Base-by-base conservation (phyloP, 1,140 invertebrate species). In the Magallana ariakensis region DNA sequence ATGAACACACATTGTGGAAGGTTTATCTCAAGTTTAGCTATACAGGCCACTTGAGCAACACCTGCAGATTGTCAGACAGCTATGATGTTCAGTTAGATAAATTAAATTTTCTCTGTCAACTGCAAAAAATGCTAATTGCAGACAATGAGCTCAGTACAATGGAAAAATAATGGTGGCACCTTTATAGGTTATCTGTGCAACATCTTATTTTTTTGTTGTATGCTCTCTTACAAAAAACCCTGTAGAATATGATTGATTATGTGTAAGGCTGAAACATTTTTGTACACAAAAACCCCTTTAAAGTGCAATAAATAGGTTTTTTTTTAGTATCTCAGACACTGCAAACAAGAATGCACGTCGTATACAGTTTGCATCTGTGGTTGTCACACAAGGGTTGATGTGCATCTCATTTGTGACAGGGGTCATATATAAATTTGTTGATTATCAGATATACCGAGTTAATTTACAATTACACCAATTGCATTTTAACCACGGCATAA, bases 331-430 rank as follows among this genome's bases (percentile, higher is more conserved):
- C n/a, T 60, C 58, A 60, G 13, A 13, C 58, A 60, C n/a, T 60
- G 6, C 5, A 16, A 60, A 13, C 58, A 60, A 60, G n/a, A 60
- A 60, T 60, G n/a, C 11, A 60, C 1, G 58, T 60, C 15, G 33
- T 46, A 46, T 46, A 46, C 6, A 60, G 58, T 60, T 11, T 60
- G 58, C 58, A 13, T 60, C 5, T 13, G 15, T 60, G 9, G 15
- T 15, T 6, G 11, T 11, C 66, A 46, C 0, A 75, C 19, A 19
- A 26, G 19, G 66, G 66, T 75, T 11, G 13, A 11, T 26, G 11
- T 26, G 66, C 10, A 75, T 26, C 66, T 75, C 66, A 26, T 75
- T 75, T 75, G 66, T 75, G 66, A 75, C 22, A 75, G 19, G 66
- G 66, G 66, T 13, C 66, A 75, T 11, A 33, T 13, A 11, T 26